phyloP scores from a whole-genome alignment of 1,140 invertebrate genomes.

The Drosophila mayri region DNA sequence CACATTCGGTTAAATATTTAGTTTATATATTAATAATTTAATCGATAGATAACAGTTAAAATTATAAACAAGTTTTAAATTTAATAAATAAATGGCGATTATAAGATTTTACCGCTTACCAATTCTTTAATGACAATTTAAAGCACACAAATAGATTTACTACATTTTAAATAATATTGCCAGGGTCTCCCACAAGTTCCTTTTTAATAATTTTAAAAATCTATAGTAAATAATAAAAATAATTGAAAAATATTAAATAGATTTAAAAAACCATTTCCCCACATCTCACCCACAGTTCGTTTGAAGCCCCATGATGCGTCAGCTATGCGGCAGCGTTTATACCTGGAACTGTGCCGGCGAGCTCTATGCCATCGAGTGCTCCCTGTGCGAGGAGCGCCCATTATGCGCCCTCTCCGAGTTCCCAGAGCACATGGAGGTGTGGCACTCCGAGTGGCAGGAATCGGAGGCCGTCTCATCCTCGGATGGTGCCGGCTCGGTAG shows the following conservation, averaged over 20 bases:
- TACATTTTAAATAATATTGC: too few relatives aligned
- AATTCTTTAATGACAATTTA: too few relatives aligned
- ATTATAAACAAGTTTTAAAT: too few relatives aligned
- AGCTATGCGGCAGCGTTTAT: conserved; percentile 70
- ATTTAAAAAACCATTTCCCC: too few relatives aligned
- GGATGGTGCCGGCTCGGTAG: not conserved
- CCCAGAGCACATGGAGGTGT: conserved; percentile 73
- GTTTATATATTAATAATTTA: too few relatives aligned
- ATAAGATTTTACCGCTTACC: too few relatives aligned
- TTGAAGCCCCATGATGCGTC: conserved; percentile 26
- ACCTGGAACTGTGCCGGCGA: conserved; percentile 77
- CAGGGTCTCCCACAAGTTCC: too few relatives aligned
- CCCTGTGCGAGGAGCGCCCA: conserved; percentile 71
- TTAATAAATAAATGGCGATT: too few relatives aligned
- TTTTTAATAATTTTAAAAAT: too few relatives aligned
- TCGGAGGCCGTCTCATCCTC: not conserved
- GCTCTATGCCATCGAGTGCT: conserved; percentile 74
- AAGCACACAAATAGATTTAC: too few relatives aligned
- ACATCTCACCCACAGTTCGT: not conserved
- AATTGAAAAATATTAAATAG: not conserved
- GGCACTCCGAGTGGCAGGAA: conserved; percentile 70
- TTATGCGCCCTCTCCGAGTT: conserved; percentile 72
- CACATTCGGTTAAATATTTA: too few relatives aligned
- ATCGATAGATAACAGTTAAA: too few relatives aligned
- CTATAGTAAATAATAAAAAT: not conserved